These are phyloP conservation scores for Chrysina gloriosa DNA, from an alignment of 2,888 invertebrate genomes.

Conservation along the genomic window DNA sequence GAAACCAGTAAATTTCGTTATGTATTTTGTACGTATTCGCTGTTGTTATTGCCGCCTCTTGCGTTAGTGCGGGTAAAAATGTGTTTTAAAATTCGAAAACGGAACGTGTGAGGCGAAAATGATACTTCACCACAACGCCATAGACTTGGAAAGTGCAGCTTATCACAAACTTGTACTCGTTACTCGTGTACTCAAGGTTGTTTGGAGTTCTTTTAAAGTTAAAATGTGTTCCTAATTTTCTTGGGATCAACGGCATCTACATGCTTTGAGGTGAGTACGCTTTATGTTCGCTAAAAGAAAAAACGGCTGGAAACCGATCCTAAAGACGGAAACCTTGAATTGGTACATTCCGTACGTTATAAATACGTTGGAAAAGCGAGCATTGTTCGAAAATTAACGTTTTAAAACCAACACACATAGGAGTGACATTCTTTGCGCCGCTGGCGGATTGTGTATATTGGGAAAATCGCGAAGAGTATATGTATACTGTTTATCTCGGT, in stretches of 20 bases:
- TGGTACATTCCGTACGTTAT: background rate
- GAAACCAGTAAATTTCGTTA: slow-evolving; percentile 45
- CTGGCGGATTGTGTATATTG: slow-evolving; percentile 17
- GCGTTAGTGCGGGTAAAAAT: slow-evolving; percentile 30
- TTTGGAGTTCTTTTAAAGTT: slow-evolving; percentile 50
- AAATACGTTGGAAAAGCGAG: background rate
- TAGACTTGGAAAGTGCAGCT: slow-evolving; percentile 43
- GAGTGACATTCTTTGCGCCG: slow-evolving; percentile 30
- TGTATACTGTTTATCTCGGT: background rate
- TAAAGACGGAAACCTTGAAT: background rate
- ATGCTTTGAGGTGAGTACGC: slow-evolving; percentile 50
- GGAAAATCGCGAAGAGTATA: slow-evolving; percentile 25
- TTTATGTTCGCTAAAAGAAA: background rate
- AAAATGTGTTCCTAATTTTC: slow-evolving; percentile 52
- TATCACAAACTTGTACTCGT: slow-evolving; percentile 40
- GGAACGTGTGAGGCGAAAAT: slow-evolving; percentile 22
- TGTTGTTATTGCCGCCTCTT: slow-evolving; percentile 21
- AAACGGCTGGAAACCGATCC: background rate
- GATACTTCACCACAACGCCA: background rate
- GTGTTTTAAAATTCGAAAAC: slow-evolving; percentile 36
- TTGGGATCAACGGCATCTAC: slow-evolving; percentile 52
- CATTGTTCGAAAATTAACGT: slow-evolving; percentile 11
- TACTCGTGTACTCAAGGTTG: slow-evolving; percentile 52
- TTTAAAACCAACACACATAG: slow-evolving; percentile 3
- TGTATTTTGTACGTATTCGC: slow-evolving; percentile 33